These are phyloP conservation scores for Polyergus mexicanus DNA, from an alignment of 1,140 invertebrate species.

Conservation along the genomic window DNA sequence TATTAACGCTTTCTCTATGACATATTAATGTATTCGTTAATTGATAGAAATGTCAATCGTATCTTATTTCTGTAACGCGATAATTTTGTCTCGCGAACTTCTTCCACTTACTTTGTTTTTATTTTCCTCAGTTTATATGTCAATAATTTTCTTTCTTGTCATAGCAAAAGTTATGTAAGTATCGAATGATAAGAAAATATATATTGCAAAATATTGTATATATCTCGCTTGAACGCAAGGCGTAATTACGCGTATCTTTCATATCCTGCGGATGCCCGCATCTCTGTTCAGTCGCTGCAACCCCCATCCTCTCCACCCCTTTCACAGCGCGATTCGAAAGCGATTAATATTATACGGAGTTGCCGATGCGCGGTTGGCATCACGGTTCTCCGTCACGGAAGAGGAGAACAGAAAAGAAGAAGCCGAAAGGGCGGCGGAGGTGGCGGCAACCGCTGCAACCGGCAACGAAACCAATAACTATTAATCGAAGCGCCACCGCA, in stretches of 20 bases:
- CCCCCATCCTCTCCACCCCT: no score
- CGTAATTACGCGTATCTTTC: constrained; percentile 43
- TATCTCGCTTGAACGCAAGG: not conserved
- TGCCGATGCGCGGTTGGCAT: constrained; percentile 49
- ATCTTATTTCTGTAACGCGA: not conserved
- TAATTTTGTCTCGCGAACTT: not conserved
- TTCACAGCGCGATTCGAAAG: constrained; percentile 61
- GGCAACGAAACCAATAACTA: constrained; percentile 83
- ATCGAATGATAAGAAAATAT: not conserved
- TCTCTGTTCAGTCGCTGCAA: not conserved
- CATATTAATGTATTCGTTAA: not conserved
- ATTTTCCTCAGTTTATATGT: not conserved
- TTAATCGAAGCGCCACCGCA: constrained; percentile 83
- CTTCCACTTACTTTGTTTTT: not conserved
- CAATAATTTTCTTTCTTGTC: not conserved
- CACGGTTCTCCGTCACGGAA: constrained; percentile 41
- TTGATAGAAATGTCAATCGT: not conserved
- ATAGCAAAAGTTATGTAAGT: not conserved
- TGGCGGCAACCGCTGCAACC: constrained; percentile 39
- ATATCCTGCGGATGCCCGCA: constrained; percentile 16
- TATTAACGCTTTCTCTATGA: not conserved
- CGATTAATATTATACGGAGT: constrained; percentile 77
- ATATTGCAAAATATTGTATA: not conserved
- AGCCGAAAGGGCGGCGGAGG: constrained; percentile 62
- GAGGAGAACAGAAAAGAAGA: constrained; percentile 71